A percentile compares a stretch with the other conserved stretches of the same genome.
Evolutionary conservation across 37 sponge, comb jelly and placozoan genomes (phyloP).

Genomic region (Geodia barretti): DNA sequence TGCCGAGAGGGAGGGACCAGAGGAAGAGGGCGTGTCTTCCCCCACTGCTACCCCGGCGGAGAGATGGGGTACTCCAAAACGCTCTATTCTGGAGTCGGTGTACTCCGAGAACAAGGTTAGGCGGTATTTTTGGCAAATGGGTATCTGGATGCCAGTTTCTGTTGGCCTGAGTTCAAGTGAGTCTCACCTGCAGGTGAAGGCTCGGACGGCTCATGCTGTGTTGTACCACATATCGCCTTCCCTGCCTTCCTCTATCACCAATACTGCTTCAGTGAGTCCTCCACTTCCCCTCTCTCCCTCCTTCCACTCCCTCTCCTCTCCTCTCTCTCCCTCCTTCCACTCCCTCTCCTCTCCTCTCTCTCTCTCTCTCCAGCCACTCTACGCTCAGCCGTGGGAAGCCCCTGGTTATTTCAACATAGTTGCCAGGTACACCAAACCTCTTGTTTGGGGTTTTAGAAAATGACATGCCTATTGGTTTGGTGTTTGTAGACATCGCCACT

Average conservation of each 20-base stretch:
- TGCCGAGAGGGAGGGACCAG: background rate
- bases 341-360: constrained; percentile 1
- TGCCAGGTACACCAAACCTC: constrained; percentile 26
- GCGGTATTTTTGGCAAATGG: background rate
- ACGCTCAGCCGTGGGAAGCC: constrained; percentile 69
- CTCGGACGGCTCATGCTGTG: constrained; percentile 17
- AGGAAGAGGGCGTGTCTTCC: background rate
- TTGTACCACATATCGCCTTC: background rate
- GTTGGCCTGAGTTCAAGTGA: background rate
- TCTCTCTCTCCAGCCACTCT: constrained; percentile 36
- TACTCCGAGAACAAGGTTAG: constrained; percentile 60
- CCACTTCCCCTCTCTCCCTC: background rate
- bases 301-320: background rate
- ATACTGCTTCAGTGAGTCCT: background rate
- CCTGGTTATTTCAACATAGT: constrained; percentile 45
- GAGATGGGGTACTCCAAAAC: background rate
- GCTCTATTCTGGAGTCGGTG: constrained; percentile 46
- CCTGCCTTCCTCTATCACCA: background rate
- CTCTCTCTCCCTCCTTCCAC: constrained; percentile 3
- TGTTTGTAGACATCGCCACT: constrained; percentile 24
- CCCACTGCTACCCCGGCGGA: background rate
- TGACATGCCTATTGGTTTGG: no score
- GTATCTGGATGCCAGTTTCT: no score
- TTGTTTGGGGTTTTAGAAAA: no score
- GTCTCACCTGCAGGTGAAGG: constrained; percentile 34